A percentile compares a stretch with the other conserved stretches of the same genome.
Conservation (phyloP, 2,888 invertebrate genomes). For the Drosophila dives region DNA sequence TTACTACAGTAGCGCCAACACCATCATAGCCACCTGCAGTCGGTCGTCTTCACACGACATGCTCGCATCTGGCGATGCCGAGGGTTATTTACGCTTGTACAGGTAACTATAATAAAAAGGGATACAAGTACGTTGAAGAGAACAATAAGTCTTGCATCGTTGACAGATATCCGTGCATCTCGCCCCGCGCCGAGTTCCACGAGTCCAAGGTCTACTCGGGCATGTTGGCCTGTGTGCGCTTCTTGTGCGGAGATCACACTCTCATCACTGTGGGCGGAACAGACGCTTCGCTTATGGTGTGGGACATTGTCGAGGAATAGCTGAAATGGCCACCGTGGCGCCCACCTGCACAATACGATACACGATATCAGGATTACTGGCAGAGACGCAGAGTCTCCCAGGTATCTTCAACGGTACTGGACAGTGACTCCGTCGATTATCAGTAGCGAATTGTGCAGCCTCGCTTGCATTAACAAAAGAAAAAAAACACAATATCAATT, state of each 20-base stretch:
- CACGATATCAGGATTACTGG: constrained; percentile 82
- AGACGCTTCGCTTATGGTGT: constrained; percentile 95
- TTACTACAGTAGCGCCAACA: constrained; percentile 94
- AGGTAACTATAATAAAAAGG: constrained; percentile 85
- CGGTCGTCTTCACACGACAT: constrained; percentile 93
- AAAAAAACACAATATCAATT: constrained; percentile 49
- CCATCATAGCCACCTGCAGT: constrained; percentile 92
- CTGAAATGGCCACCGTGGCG: constrained; percentile 85
- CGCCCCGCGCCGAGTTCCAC: constrained; percentile 93
- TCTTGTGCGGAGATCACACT: constrained; percentile 94
- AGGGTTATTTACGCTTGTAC: constrained; percentile 93
- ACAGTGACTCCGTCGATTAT: constrained; percentile 84
- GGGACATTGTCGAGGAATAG: constrained; percentile 90
- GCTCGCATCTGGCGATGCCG: constrained; percentile 94
- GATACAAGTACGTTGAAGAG: background rate
- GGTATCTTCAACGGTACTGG: constrained; percentile 82
- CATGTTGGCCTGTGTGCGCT: constrained; percentile 91
- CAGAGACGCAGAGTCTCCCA: constrained; percentile 80
- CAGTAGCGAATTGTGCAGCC: constrained; percentile 65
- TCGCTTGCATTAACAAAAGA: constrained; percentile 42
- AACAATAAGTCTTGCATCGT: background rate
- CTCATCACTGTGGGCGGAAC: constrained; percentile 94
- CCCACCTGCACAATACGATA: constrained; percentile 76
- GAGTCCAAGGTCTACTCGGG: constrained; percentile 95
- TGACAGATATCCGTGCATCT: constrained; percentile 92